Conservation (phyloP, 2,888 invertebrate genomes). For the Spisula solida region DNA sequence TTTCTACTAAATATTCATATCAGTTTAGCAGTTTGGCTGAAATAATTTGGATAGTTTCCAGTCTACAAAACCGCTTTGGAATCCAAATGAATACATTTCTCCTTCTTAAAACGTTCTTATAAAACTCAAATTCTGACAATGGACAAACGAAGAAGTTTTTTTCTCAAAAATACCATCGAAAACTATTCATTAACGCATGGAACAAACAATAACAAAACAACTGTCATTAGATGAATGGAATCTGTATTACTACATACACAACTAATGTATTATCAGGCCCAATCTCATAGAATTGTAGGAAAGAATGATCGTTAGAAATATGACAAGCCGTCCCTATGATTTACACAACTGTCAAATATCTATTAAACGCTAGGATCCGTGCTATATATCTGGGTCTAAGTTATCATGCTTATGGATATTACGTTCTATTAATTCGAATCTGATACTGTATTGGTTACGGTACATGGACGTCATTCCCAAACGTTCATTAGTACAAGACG, state of each 20-base stretch:
- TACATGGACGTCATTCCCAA: neutral
- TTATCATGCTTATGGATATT: neutral
- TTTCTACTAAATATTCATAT: neutral
- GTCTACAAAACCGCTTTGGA: neutral
- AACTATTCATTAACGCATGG: neutral
- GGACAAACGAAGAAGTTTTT: neutral
- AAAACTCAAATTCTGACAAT: neutral
- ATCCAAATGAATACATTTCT: neutral
- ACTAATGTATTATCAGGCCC: neutral
- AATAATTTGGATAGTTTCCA: neutral
- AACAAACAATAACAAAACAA: neutral
- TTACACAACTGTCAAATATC: conserved; percentile 19
- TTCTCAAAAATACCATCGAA: neutral
- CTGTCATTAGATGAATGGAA: neutral
- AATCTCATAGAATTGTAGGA: neutral
- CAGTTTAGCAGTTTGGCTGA: neutral
- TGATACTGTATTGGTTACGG: neutral
- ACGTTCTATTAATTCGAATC: neutral
- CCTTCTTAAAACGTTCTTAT: neutral
- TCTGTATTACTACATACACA: neutral
- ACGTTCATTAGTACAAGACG: neutral
- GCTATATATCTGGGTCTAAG: neutral
- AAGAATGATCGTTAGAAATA: conserved; percentile 4
- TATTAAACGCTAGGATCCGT: conserved; percentile 21
- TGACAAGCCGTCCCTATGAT: conserved; percentile 13